Evolutionary conservation across 92 coral and sea anemone species (phyloP), one percentile per base, ranked within the genome.

Genomic region (Heteractis magnifica): DNA sequence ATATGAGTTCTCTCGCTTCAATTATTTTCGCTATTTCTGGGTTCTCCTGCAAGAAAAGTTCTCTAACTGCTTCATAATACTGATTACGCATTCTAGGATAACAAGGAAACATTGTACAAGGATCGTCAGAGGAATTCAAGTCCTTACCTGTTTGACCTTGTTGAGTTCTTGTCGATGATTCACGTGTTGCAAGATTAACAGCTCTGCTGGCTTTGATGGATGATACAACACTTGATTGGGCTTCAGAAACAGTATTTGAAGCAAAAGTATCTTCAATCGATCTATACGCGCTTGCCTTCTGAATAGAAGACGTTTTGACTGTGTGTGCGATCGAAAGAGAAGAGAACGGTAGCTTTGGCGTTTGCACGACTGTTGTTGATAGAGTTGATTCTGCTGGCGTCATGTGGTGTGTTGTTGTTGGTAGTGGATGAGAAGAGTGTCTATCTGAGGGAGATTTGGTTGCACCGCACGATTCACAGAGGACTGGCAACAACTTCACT

Each of bases 171-270:
- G 16, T 52, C n/a, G 79, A 76, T 51, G 79, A 49, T 11, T 52
- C 12, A 5, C 52, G 79, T 52, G 11, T 19, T 20, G 59, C 14
- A 52, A 75, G 10, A 52, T 6, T 4, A 52, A 52, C 21, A 16
- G 79, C 52, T 76, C 50, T 52, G 52, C 65, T 76, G 23, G 79
- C 62, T 52, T 52, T 20, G 23, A 76, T 52, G n/a, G 79, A 76
- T 52, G 64, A 6, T 15, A 76, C 49, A 12, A 16, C 48, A 76
- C 79, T 49, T 4, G 60, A 6, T 11, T 76, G 49, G 21, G 12
- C 50, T 76, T 20, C 8, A 51, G 79, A 21, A 52, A 19, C 34
- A 8, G n/a, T 51, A 19, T 3, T 21, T 76, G 56, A 34, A 20
- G 15, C 15, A 18, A 62, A n/a, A 6, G 21, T 18, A 18, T 8